Evolutionary conservation across 2,888 invertebrate genomes (phyloP), one percentile per base, ranked within the genome.

Genomic region (Catocala nupta): DNA sequence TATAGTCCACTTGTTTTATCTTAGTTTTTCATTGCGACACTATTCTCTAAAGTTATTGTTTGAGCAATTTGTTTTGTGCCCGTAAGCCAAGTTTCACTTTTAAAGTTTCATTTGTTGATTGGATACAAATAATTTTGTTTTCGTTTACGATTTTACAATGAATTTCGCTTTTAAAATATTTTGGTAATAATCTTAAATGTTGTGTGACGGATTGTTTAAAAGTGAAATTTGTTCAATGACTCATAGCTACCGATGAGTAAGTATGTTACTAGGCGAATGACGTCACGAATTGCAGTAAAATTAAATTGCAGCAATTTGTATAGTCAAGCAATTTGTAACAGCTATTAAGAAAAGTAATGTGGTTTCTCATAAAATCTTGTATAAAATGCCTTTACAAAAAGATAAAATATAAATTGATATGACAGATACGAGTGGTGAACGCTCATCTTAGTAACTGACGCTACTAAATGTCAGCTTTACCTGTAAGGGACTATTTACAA

Each of bases 1-100:
- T 91, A 93, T 88, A 90, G 88, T 85, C 88, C 89, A 91, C 89
- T 90, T 88, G 90, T 82, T 91, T 90, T 91, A 90, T 91, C 80
- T 83, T 82, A 78, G 77, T 78, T 84, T 85, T 81, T 84, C 85
- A 85, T 85, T 83, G 86, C 82, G 83, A 86, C 88, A 89, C 90
- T 90, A 89, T 88, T 87, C 84, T 85, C 77, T 77, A 76, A 83
- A 82, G 78, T 82, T 88, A 87, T 83, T 84, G 84, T 87, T 86
- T 83, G 77, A 82, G 82, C 83, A 85, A 88, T 84, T 84, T 84
- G 81, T 83, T 81, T 79, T 75, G 77, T 78, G 72, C 73, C 77
- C 72, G 77, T 78, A 80, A 80, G 80, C 78, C 79, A 80, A 81
- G 83, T 89, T 90, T 90, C 84, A 81, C 88, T 88, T 90, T 90